Evolutionary conservation across 2,888 invertebrate species (phyloP), one percentile per base, ranked within the genome.

Genomic region (Polietes domitor): DNA sequence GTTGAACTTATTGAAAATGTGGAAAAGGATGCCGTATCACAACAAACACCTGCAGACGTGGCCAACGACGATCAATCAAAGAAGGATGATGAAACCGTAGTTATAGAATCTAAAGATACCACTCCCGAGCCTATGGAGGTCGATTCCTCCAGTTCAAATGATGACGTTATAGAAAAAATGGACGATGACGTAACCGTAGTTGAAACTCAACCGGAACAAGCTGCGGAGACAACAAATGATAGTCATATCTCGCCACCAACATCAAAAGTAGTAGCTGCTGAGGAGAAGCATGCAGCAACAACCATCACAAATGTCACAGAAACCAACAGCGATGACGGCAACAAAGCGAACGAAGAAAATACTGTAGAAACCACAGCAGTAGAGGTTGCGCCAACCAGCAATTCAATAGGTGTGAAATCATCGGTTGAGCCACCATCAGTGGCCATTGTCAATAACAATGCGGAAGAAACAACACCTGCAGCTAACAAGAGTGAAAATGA

Each of bases 51-150:
- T 17, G 61, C 37, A 21, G n/a, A 32, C 15, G 19, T n/a, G 1
- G 43, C 37, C 21, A 12, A 12, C 2, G 17, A 61, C 4, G 68
- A 43, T 15, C 9, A 21, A 15, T 24, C 43, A 26, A 50, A 15
- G 72, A 68, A 28, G 19, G 28, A 2, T 3, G 55, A 63, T 28
- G 37, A 19, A 47, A 41, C 19, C 15, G 71, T 68, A 43, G 70
- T 80, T 24, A 84, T 85, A 77, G 77, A 82, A 21, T 81, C 80
- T 50, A 88, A 89, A 86, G 88, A 87, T 58, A 85, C 82, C 63
- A 88, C 88, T 24, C 89, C 90, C 17, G 92, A 92, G 81, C 88
- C 91, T 12, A 92, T 92, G 91, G 92, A 92, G 65, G 89, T 91
- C 28, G 92, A 92, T 87, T 86, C 85, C 1, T 86, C 78, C 53